These are phyloP conservation scores for Cheirogaleus major DNA, from an alignment of 2,797 vertebrate genomes.

Conservation along the genomic window DNA sequence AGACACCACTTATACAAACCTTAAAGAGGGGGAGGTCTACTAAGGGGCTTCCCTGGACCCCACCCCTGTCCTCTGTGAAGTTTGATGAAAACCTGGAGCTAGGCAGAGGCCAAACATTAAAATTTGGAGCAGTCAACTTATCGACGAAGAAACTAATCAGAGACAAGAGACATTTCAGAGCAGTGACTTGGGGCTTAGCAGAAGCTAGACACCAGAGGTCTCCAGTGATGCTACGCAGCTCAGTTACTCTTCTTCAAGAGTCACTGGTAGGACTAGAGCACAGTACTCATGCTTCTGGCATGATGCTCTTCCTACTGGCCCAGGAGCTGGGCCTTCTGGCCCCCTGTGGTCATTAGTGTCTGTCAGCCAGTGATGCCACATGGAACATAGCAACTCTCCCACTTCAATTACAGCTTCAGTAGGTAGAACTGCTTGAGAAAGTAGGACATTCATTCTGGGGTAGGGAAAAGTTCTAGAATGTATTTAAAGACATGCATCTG, in stretches of 20 bases:
- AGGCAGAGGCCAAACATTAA: not conserved
- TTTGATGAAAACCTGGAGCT: not conserved
- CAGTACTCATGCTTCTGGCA: fast-evolving
- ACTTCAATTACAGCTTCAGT: not conserved
- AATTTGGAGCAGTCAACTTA: not conserved
- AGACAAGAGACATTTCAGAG: not conserved
- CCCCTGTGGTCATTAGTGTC: not conserved
- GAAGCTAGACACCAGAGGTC: not conserved
- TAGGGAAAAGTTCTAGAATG: not conserved
- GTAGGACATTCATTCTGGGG: not conserved
- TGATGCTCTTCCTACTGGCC: fast-evolving
- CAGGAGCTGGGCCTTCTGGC: fast-evolving
- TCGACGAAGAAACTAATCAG: not conserved
- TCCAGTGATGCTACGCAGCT: fast-evolving
- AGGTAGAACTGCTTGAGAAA: not conserved
- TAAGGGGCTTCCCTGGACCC: fast-evolving
- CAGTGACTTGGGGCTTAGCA: not conserved
- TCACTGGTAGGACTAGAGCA: not conserved
- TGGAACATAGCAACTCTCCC: not conserved
- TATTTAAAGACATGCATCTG: conserved; percentile 38
- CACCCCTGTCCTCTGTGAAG: not conserved
- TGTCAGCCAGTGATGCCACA: not conserved
- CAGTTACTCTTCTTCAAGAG: not conserved
- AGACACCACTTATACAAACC: not conserved
- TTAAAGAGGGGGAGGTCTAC: too few relatives aligned